Conservation (phyloP, 2,888 invertebrate genomes). For the Cerastis rubricosa region DNA sequence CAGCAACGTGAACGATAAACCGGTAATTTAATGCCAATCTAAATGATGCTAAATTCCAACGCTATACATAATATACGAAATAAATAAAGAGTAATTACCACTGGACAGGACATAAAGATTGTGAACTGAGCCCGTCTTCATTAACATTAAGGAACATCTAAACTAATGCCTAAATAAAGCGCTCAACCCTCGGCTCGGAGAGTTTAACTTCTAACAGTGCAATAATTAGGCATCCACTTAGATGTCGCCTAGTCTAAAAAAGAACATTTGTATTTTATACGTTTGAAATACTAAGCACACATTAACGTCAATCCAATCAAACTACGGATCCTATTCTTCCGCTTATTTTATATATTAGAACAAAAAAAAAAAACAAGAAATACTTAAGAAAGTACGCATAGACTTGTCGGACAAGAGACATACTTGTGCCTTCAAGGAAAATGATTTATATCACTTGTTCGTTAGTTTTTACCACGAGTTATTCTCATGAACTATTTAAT, state of each 20-base stretch:
- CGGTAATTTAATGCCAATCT: conserved; percentile 24
- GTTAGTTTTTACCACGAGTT: conserved; percentile 37
- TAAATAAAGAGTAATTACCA: neutral
- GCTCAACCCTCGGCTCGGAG: neutral
- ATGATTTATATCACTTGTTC: conserved; percentile 52
- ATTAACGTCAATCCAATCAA: neutral
- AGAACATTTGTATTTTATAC: too few species aligned
- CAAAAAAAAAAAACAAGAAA: conserved; percentile 49
- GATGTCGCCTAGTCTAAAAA: neutral
- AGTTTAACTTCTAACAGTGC: neutral
- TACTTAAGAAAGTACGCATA: conserved; percentile 45
- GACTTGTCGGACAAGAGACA: conserved; percentile 35
- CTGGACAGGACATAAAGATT: neutral
- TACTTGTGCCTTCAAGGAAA: conserved; percentile 47
- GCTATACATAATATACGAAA: neutral
- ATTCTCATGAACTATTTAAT: conserved; percentile 43
- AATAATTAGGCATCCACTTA: neutral
- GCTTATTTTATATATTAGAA: conserved; percentile 11
- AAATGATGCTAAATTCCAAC: conserved; percentile 16
- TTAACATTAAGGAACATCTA: neutral
- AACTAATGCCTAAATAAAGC: neutral
- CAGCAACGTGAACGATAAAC: conserved; percentile 27
- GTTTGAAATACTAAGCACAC: neutral
- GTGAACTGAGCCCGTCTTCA: neutral
- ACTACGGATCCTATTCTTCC: conserved; percentile 14